A percentile compares a stretch with the other conserved stretches of the same genome.
Evolutionary conservation across 2,888 invertebrate species (phyloP).

Genomic region (Drosophila merina): DNA sequence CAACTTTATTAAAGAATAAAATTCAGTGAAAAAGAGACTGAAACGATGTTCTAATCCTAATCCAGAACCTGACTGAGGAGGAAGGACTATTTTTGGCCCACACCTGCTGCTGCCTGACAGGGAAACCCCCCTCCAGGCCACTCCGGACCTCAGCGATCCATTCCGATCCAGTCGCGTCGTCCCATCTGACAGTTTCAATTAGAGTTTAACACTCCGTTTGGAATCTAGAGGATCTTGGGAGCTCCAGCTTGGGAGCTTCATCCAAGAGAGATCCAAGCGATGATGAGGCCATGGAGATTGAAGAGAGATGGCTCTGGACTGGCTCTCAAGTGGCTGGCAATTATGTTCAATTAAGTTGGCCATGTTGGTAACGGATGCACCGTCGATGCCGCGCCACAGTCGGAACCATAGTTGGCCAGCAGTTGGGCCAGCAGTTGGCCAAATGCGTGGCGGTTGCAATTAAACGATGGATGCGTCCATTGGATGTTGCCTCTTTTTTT

Average conservation of each 20-base stretch:
- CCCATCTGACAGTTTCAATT: slow-evolving; percentile 52
- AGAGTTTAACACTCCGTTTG: slow-evolving; percentile 43
- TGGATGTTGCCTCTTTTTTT: background rate
- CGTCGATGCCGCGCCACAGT: slow-evolving; percentile 36
- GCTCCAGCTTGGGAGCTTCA: background rate
- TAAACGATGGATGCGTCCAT: slow-evolving; percentile 59
- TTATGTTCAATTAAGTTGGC: slow-evolving; percentile 76
- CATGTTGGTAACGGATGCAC: slow-evolving; percentile 75
- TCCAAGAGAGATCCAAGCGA: background rate
- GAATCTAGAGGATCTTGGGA: background rate
- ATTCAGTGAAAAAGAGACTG: no score
- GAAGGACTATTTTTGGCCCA: slow-evolving; percentile 6
- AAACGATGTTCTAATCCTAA: no score
- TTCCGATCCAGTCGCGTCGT: slow-evolving; percentile 7
- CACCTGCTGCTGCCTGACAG: slow-evolving; percentile 22
- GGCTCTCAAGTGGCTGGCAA: slow-evolving; percentile 76
- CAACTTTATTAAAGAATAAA: no score
- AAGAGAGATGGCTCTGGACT: slow-evolving; percentile 7
- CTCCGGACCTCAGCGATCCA: background rate
- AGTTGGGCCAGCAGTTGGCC: slow-evolving; percentile 28
- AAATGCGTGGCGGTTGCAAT: slow-evolving; percentile 68
- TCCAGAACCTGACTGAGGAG: background rate
- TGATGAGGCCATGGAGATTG: slow-evolving; percentile 1
- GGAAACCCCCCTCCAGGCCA: background rate
- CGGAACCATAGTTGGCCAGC: slow-evolving; percentile 34